phyloP scores from a whole-genome alignment of 2,797 vertebrate species.

The Gallinago nigripennis region DNA sequence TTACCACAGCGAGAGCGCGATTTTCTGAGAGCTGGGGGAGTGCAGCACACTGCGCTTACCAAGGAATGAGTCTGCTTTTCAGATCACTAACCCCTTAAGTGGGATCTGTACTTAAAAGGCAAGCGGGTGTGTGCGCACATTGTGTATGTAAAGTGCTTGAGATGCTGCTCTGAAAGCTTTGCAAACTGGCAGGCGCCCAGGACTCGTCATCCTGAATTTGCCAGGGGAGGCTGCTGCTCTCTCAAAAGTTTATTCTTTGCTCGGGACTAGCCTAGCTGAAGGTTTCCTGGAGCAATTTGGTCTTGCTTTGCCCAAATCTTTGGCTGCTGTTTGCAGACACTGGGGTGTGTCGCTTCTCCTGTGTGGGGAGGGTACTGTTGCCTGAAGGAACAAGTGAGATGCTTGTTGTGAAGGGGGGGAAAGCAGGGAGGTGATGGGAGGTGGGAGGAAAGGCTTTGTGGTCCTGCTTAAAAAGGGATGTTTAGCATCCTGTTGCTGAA shows the following conservation, averaged over 20 bases:
- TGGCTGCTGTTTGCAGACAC: not conserved
- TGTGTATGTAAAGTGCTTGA: conserved; percentile 58
- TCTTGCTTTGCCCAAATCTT: not conserved
- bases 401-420: not conserved
- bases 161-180: conserved; percentile 62
- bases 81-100: conserved; percentile 51
- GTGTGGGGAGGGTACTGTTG: not conserved
- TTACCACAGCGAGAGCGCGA: not conserved
- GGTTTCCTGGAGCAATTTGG: not conserved
- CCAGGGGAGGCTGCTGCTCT: not conserved
- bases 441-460: not conserved
- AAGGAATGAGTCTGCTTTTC: conserved; percentile 37
- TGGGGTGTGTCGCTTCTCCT: fast-evolving
- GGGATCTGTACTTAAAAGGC: conserved; percentile 65
- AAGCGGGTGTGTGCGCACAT: not conserved
- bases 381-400: not conserved
- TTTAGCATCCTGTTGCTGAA: not conserved
- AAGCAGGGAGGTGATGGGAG: not conserved
- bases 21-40: not conserved
- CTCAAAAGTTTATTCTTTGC: conserved; percentile 2
- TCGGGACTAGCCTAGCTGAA: not conserved
- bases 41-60: not conserved
- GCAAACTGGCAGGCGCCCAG: conserved; percentile 31
- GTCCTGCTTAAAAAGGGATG: not conserved
- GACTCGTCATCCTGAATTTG: not conserved